A percentile compares a stretch with the other conserved stretches of the same genome.
Conservation (phyloP, 1,140 invertebrate species). For the Mercenaria mercenaria region DNA sequence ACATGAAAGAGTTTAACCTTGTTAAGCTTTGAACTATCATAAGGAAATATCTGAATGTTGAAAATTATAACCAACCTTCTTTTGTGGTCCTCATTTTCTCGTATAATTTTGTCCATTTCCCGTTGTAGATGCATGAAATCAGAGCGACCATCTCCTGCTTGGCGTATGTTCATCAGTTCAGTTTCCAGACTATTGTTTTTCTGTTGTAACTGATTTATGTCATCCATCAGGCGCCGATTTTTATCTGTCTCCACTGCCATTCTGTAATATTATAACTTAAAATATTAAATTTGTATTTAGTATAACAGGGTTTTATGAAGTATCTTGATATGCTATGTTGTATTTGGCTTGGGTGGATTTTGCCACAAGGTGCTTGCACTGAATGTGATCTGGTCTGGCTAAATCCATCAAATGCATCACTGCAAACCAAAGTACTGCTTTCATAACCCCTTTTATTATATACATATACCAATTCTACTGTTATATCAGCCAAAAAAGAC, state of each 20-base stretch:
- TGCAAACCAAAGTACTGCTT: too few species aligned
- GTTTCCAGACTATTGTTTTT: conserved; percentile 65
- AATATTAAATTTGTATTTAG: neutral
- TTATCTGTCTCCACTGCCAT: conserved; percentile 73
- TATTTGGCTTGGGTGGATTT: too few species aligned
- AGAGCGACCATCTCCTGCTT: conserved; percentile 50
- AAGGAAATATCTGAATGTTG: too few species aligned
- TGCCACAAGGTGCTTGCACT: neutral
- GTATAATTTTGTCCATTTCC: conserved; percentile 70
- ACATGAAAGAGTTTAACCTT: too few species aligned
- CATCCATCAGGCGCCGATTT: conserved; percentile 70
- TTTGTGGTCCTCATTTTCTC: conserved; percentile 76
- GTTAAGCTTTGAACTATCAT: too few species aligned
- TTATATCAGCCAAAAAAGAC: too few species aligned
- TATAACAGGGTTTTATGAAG: neutral
- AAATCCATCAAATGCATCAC: too few species aligned
- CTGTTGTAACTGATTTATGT: conserved; percentile 72
- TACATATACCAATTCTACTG: too few species aligned
- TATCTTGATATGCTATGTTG: too few species aligned
- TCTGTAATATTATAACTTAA: conserved; percentile 60
- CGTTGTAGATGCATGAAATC: conserved; percentile 71
- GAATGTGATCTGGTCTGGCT: too few species aligned
- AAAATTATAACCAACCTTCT: conserved; percentile 73
- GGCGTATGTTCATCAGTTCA: conserved; percentile 68
- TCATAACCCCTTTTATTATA: too few species aligned